Base-by-base conservation (phyloP, 2,797 vertebrate genomes). In the Aulostomus chinensis region DNA sequence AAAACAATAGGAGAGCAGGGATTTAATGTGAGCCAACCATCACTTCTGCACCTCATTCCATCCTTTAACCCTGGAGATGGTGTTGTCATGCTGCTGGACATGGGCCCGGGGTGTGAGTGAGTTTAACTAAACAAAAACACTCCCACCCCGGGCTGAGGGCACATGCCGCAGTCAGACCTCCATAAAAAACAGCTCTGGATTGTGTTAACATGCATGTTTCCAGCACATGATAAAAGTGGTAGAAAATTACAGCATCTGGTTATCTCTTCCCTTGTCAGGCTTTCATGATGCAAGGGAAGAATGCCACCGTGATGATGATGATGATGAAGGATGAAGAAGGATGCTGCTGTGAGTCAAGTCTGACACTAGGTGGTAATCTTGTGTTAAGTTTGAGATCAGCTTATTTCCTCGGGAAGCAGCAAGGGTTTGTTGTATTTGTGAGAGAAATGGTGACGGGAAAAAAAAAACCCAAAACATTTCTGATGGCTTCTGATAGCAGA, bases 101-200 rank as follows among this genome's bases (percentile, higher is more conserved):
- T 16, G 39, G 49, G 83, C 86, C 85, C 76, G 33, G 80, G 68
- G 76, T 77, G 84, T 61, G 71, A 83, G 65, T 53, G 68, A 80
- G 83, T 82, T 86, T 84, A 87, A 82, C 76, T 60, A 86, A 85
- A 86, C 83, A 87, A 87, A 87, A 86, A 86, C 76, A 87, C 69
- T 79, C 78, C 72, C 63, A 49, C 39, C 73, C 60, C 7, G 20
- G 43, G 55, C 56, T 26, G 43, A 78, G 68, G 68, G 71, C 74
- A 53, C 60, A 13, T 46, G 52, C 58, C 56, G 37, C 58, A 49
- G 61, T 70, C 37, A 69, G 68, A 56, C 60, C 54, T 69, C 57
- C 55, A 64, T 53, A 65, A 85, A 41, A 82, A 78, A 62, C 80
- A 83, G 32, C 64, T 39, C 59, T 55, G 70, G 39, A 60, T 57